Evolutionary conservation across 2,113 vertebrate genomes (phyloP).

Genomic region (rat (Rattus norvegicus)): GRCr8 NC_086021.1:57864501-57865000

Average conservation of each 20-base stretch:
- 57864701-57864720: conserved; percentile 33
- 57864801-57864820: background rate
- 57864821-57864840: background rate
- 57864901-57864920: no score
- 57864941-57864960: no score
- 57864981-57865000: no score
- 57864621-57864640: conserved; percentile 5
- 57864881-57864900: no score
- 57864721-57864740: conserved; percentile 20
- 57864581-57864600: conserved; percentile 41
- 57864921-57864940: no score
- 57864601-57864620: conserved; percentile 5
- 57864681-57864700: background rate
- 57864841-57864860: conserved; percentile 13
- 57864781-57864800: background rate
- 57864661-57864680: background rate
- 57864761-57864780: background rate
- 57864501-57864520: background rate
- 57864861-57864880: background rate
- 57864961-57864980: no score
- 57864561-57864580: background rate
- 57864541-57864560: background rate
- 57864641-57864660: background rate
- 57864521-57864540: background rate
- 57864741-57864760: background rate